phyloP scores from a whole-genome alignment of 2,888 invertebrate species.

The Dryococelus australis region DNA sequence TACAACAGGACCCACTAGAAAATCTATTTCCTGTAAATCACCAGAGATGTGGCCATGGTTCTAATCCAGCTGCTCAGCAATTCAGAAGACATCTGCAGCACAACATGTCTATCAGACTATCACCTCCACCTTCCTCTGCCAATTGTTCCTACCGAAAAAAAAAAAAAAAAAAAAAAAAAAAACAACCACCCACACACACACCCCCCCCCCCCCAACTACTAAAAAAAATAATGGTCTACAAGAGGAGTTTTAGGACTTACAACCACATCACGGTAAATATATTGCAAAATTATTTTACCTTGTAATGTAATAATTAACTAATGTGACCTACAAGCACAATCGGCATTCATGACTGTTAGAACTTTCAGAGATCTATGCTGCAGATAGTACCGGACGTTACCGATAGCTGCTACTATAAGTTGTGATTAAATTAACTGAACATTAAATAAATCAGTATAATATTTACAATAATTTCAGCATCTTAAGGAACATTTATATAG shows the following conservation, averaged over 20 bases:
- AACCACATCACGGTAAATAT: neutral
- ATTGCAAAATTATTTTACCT: neutral
- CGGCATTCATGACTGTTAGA: too few relatives aligned
- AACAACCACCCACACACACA: too few relatives aligned
- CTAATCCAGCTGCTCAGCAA: conserved; percentile 23
- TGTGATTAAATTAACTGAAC: neutral
- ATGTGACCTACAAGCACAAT: too few relatives aligned
- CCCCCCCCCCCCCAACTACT: too few relatives aligned
- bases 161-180: too few relatives aligned
- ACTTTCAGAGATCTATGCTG: too few relatives aligned
- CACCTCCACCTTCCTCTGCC: neutral
- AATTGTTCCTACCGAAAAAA: too few relatives aligned
- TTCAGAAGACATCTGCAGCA: conserved; percentile 5
- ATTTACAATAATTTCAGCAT: too few relatives aligned
- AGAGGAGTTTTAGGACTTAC: neutral
- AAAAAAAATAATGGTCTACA: neutral
- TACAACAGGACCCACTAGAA: conserved; percentile 45
- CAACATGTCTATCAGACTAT: neutral
- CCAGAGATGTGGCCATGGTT: neutral
- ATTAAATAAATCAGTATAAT: neutral
- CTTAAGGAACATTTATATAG: too few relatives aligned
- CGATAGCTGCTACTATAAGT: neutral
- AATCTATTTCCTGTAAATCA: neutral
- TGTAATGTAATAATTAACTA: too few relatives aligned
- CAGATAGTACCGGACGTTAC: neutral